Evolutionary conservation across 2,888 invertebrate genomes (phyloP).

Genomic region (Agrotis ipsilon): DNA sequence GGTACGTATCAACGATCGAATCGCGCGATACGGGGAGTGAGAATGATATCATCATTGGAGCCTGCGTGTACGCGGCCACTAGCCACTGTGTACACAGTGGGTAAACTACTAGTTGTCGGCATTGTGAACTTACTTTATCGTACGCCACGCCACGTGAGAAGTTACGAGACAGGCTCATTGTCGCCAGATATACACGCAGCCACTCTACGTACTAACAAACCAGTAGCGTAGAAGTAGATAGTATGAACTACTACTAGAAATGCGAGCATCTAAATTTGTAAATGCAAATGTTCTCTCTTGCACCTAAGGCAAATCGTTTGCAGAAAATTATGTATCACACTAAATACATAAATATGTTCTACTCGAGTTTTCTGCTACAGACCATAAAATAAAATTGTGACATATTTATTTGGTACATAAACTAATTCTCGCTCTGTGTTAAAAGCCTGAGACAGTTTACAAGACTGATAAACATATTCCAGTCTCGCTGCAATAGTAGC

Average conservation of each 20-base stretch:
- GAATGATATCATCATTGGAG: conserved; percentile 78
- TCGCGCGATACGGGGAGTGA: conserved; percentile 77
- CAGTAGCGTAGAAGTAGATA: conserved; percentile 20
- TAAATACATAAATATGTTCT: conserved; percentile 40
- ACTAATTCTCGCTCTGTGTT: conserved; percentile 22
- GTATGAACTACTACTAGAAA: conserved; percentile 45
- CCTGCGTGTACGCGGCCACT: conserved; percentile 67
- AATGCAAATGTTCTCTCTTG: conserved; percentile 48
- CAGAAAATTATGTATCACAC: conserved; percentile 42
- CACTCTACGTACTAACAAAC: conserved; percentile 20
- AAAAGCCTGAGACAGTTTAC: conserved; percentile 9
- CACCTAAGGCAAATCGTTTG: conserved; percentile 51
- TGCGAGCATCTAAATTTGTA: conserved; percentile 58
- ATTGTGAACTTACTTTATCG: conserved; percentile 68
- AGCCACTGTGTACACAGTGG: conserved; percentile 59
- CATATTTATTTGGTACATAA: conserved; percentile 43
- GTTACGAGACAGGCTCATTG: conserved; percentile 61
- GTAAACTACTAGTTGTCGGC: conserved; percentile 64
- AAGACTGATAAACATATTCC: conserved; percentile 18
- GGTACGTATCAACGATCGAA: conserved; percentile 80
- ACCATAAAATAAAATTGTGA: conserved; percentile 46
- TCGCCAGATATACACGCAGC: conserved; percentile 56
- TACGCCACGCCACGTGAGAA: conserved; percentile 58
- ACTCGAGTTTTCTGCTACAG: conserved; percentile 48
- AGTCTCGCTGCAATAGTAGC: conserved; percentile 7